Evolutionary conservation across 2,113 vertebrate genomes (phyloP).

Genomic region (Eleginops maclovinus): DNA sequence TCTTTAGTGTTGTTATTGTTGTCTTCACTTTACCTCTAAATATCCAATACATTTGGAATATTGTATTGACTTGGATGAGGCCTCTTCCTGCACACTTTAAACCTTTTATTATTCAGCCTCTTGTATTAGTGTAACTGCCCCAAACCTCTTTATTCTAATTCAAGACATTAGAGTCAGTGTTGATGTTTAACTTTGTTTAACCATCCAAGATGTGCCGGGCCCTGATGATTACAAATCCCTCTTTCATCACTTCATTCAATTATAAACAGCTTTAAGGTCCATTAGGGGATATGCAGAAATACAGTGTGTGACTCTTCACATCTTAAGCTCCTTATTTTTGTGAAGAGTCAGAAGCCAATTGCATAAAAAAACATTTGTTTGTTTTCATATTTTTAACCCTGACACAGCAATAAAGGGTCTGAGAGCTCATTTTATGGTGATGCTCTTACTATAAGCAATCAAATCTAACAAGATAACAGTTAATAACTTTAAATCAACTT

Average conservation of each 20-base stretch:
- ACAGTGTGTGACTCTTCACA: background rate
- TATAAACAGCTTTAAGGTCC: background rate
- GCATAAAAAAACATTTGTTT: background rate
- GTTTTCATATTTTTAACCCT: background rate
- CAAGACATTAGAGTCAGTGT: background rate
- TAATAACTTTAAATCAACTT: no score
- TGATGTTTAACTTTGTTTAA: background rate
- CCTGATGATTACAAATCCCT: constrained; percentile 18
- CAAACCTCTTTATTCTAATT: background rate
- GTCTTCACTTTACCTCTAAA: no score
- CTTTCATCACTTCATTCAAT: background rate
- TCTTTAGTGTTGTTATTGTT: background rate
- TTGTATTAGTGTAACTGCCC: background rate
- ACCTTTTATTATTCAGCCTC: background rate
- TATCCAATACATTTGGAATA: background rate
- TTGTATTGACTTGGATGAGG: background rate
- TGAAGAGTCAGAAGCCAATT: background rate
- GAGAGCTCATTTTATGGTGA: background rate
- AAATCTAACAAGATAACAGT: no score
- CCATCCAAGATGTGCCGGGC: constrained; percentile 5
- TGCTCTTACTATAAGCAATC: no score
- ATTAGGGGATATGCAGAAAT: background rate
- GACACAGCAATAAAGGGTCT: background rate
- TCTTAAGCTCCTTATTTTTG: no score
- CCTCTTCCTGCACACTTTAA: background rate